Evolutionary conservation across 2,888 invertebrate species (phyloP), one percentile per base, ranked within the genome.

Genomic region (Tipula confusa): DNA sequence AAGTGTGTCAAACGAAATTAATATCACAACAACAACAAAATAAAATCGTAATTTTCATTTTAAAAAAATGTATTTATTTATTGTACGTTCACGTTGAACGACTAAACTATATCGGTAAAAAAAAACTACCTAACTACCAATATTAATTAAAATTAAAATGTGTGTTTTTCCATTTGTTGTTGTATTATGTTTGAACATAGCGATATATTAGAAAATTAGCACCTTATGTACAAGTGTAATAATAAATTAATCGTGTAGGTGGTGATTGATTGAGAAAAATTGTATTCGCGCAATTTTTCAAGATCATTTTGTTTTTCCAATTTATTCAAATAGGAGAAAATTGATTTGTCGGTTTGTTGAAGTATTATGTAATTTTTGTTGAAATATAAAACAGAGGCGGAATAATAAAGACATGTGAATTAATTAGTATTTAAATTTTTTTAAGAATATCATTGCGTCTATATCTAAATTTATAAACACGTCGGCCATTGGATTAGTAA

Each of bases 1-100:
- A 64, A 64, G 64, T 24, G 64, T 64, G 64, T 64, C 64, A 64
- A 64, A 64, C 64, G 64, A 64, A 64, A 64, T 64, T 64, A 64
- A 64, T 64, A 64, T 64, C 64, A 64, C 64, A 64, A 64, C 64
- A 64, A 24, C n/a, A n/a, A n/a, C n/a, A 64, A 64, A 64, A 43
- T 43, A 43, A 24, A 64, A 24, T 33, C 64, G 64, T 64, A 64
- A 64, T 64, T 64, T 64, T 64, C 7, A 24, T 64, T 64, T 24
- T 9, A 64, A 64, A n/a, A n/a, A n/a, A n/a, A 24, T 64, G 18
- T 43, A 43, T 24, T 64, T 64, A 64, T 64, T 64, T 64, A 64
- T 64, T 64, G 64, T 64, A 64, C 24, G 64, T 64, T 64, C 64
- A 64, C 24, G 64, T 64, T 64, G 64, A 64, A 64, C 64, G 64